A percentile compares a stretch with the other conserved stretches of the same genome.
Conservation (phyloP, 1,140 invertebrate genomes). For the Dreissena polymorpha region DNA sequence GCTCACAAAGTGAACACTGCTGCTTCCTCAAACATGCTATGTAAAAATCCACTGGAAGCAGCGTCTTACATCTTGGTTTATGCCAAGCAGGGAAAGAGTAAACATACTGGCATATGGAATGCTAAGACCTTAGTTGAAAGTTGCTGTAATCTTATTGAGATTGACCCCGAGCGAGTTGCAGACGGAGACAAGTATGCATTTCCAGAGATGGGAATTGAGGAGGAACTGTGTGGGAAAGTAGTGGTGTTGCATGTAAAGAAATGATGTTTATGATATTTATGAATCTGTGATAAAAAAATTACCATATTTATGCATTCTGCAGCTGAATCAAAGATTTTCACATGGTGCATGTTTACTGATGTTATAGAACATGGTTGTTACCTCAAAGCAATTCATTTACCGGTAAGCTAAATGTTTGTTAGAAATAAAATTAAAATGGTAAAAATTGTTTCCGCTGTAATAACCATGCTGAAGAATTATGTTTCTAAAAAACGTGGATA, state of each 20-base stretch:
- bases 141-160: conserved; percentile 51
- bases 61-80: conserved; percentile 46
- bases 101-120: conserved; percentile 50
- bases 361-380: no score
- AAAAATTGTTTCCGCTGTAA: no score
- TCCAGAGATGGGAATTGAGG: conserved; percentile 42
- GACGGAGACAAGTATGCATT: conserved; percentile 39
- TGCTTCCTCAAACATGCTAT: background rate
- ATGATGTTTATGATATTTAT: background rate
- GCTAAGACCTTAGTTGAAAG: conserved; percentile 47
- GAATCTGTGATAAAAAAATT: no score
- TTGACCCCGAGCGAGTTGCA: conserved; percentile 26
- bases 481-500: no score
- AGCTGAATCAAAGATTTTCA: no score
- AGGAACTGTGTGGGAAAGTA: conserved; percentile 53
- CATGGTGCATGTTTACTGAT: no score
- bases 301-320: no score
- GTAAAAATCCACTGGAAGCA: conserved; percentile 37
- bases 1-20: background rate
- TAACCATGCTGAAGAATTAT: no score
- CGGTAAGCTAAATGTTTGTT: no score
- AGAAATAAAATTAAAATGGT: no score
- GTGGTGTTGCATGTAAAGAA: conserved; percentile 45
- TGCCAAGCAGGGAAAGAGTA: conserved; percentile 50
- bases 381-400: no score